Evolutionary conservation across 1,140 invertebrate genomes (phyloP), one percentile per base, ranked within the genome.

Genomic region (Lethrus apterus): DNA sequence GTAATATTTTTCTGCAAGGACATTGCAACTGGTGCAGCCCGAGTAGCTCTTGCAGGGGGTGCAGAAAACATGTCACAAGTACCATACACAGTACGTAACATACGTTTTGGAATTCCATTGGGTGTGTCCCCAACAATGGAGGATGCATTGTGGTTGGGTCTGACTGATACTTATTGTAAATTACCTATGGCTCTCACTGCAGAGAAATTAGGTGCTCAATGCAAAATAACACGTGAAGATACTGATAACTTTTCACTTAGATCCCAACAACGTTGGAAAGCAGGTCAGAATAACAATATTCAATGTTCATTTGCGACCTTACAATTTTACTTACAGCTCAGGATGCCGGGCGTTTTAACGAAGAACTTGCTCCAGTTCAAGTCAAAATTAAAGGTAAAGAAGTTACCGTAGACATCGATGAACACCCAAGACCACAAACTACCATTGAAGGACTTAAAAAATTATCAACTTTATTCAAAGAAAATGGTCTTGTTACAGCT

Each of bases 181-280:
- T 74, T 92, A 13, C 88, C 93, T 0, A 99, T 99, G 96, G 96
- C 89, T 4, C 68, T 95, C 50, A 99, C 96, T 1, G 96, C 96
- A 7, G 96, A 99, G 72, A 99, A 98, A 67, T 73, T 99, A 21
- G 95, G 91, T 2, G 87, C 80, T 14, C 84, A 98, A 63, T 97
- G 88, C 63, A 83, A 84, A 21, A 75, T 99, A 20, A 84, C 83
- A 0, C 73, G 89, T 40, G 79, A 90, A 54, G 88, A 96, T 56
- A 86, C 86, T 45, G 94, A 99, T 63, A 72, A 83, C 48, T 98
- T 87, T 74, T 83, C 95, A 4, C 63, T 96, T 0, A 74, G 74
- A 52, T 97, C 94, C 8, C 89, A 93, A 62, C 74, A 79, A 54
- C 69, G 76, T 48, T 95, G 87, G 87, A 86, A 88, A 67, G 72